Percentiles rank a stretch among this genome's conserved stretches.
Evolutionary conservation across 2,797 vertebrate species (phyloP).

Genomic region (Lates japonicus): DNA sequence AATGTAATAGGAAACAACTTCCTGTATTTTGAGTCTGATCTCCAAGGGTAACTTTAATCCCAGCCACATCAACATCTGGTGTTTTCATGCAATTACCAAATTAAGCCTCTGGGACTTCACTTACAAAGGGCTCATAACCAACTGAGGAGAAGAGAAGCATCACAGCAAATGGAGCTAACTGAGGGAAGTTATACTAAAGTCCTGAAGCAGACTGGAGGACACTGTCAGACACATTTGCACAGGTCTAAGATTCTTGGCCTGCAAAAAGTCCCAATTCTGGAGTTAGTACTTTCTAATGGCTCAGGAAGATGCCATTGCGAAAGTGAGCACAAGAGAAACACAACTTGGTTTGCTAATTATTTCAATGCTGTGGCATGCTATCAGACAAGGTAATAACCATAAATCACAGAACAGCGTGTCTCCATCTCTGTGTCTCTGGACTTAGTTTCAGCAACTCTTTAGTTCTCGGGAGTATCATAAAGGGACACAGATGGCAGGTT

Average conservation of each 20-base stretch:
- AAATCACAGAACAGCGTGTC: neutral
- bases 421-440: neutral
- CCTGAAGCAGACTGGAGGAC: slow-evolving; percentile 22
- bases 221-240: slow-evolving; percentile 5
- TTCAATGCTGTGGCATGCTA: neutral
- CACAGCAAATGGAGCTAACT: slow-evolving; percentile 26
- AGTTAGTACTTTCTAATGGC: neutral
- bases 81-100: slow-evolving; percentile 49
- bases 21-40: slow-evolving; percentile 15
- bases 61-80: slow-evolving; percentile 33
- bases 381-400: neutral
- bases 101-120: slow-evolving; percentile 43
- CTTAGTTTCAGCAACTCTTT: neutral
- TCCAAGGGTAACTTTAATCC: slow-evolving; percentile 30
- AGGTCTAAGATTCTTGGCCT: neutral
- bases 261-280: neutral
- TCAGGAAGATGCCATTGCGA: neutral
- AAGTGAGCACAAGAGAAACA: neutral
- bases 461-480: neutral
- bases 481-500: neutral
- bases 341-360: neutral
- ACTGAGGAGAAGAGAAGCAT: slow-evolving; percentile 32
- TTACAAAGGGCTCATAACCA: slow-evolving; percentile 40
- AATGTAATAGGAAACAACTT: slow-evolving; percentile 1
- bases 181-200: slow-evolving; percentile 18